Conservation (phyloP, 2,797 vertebrate genomes). For the Staurois parvus region DNA sequence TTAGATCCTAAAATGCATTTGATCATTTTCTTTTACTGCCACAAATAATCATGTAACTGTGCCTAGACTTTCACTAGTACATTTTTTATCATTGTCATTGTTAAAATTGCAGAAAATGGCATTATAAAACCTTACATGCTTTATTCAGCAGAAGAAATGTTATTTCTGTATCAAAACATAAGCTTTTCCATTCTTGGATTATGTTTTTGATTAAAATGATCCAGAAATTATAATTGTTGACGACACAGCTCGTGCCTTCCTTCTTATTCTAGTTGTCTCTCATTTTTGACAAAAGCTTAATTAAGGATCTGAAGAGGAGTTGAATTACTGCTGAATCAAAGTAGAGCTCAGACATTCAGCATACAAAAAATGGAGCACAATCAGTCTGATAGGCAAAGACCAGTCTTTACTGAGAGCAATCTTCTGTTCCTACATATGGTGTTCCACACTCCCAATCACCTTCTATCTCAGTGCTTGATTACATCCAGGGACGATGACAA, state of each 20-base stretch:
- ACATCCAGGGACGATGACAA: too few relatives aligned
- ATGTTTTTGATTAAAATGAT: slow-evolving; percentile 25
- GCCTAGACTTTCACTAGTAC: neutral
- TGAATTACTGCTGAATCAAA: slow-evolving; percentile 34
- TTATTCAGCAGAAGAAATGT: neutral
- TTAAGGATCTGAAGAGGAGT: slow-evolving; percentile 47
- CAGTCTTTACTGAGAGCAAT: neutral
- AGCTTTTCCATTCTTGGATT: neutral
- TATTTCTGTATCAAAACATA: neutral
- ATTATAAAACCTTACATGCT: neutral
- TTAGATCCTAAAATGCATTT: neutral
- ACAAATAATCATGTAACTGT: neutral
- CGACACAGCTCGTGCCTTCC: neutral
- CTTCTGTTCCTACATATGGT: neutral
- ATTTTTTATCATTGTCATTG: neutral
- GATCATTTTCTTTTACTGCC: neutral
- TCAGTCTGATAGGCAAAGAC: slow-evolving; percentile 18
- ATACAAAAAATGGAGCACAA: slow-evolving; percentile 17
- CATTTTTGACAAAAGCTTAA: slow-evolving; percentile 32
- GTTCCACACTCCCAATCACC: neutral
- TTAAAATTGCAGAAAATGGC: neutral
- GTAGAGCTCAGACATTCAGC: slow-evolving; percentile 26
- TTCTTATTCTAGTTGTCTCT: slow-evolving; percentile 13
- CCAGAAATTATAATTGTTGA: slow-evolving; percentile 16
- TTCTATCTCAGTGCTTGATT: neutral